A percentile compares a stretch with the other conserved stretches of the same genome.
phyloP scores from a whole-genome alignment of 2,888 invertebrate genomes.

The Aphidoletes aphidimyza region DNA sequence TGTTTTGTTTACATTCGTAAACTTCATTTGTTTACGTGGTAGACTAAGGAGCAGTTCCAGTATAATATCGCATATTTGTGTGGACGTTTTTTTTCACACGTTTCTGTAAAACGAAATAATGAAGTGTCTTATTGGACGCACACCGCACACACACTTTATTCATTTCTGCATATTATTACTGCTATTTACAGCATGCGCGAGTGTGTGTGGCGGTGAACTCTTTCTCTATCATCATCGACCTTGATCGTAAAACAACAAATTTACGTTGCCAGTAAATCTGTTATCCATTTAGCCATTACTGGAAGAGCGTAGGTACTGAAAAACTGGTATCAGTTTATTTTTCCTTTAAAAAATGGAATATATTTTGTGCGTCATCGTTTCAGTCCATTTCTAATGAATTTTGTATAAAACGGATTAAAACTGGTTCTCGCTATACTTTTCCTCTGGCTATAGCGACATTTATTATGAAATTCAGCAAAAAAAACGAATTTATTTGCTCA shows the following conservation, averaged over 20 bases:
- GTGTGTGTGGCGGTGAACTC: not conserved
- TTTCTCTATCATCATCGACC: not conserved
- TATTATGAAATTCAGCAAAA: not conserved
- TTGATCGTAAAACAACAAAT: not conserved
- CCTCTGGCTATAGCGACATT: not conserved
- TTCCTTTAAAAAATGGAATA: not conserved
- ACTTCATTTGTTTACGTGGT: too few species aligned
- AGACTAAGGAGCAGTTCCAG: too few species aligned
- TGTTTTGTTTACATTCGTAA: too few species aligned
- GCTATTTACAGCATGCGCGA: not conserved
- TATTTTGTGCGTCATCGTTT: not conserved
- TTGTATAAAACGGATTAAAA: not conserved
- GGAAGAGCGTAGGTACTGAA: not conserved
- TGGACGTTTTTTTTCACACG: not conserved
- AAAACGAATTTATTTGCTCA: not conserved
- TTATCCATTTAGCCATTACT: not conserved
- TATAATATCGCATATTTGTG: too few species aligned
- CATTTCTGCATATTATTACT: too few species aligned
- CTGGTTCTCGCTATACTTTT: not conserved
- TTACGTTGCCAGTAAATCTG: not conserved
- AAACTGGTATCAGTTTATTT: not conserved
- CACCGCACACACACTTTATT: too few species aligned
- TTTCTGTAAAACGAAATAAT: not conserved
- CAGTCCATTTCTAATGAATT: not conserved
- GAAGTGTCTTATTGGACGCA: not conserved